A percentile compares a stretch with the other conserved stretches of the same genome.
These are phyloP conservation scores for Opisthocomus hoazin DNA, from an alignment of 2,113 vertebrate genomes.

Conservation along the genomic window DNA sequence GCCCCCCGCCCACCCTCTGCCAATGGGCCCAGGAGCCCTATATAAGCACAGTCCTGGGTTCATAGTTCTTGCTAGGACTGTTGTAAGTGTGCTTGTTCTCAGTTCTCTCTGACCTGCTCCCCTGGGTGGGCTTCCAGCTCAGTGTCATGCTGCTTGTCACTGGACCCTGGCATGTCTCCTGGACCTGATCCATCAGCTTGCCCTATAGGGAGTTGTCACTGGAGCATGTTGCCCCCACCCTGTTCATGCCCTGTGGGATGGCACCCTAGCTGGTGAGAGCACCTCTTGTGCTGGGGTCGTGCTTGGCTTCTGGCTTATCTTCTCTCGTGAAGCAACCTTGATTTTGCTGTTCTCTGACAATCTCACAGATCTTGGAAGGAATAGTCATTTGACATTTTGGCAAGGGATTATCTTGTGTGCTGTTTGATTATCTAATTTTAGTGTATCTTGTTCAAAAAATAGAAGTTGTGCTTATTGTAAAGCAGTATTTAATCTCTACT, in stretches of 20 bases:
- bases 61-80: not conserved
- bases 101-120: not conserved
- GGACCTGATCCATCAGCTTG: not conserved
- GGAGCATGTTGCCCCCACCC: not conserved
- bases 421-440: not conserved
- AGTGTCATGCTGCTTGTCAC: not conserved
- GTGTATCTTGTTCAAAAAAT: not conserved
- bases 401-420: not conserved
- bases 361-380: not conserved
- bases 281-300: not conserved
- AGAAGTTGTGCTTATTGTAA: not conserved
- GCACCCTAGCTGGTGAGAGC: not conserved
- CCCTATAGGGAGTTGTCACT: not conserved
- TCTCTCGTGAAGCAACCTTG: not conserved
- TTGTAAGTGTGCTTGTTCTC: fast-evolving
- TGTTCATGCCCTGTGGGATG: not conserved
- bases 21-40: not conserved
- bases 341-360: not conserved
- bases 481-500: not conserved
- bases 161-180: not conserved
- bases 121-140: not conserved
- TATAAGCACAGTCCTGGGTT: not conserved
- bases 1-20: fast-evolving
- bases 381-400: not conserved
- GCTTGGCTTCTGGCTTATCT: not conserved